Base-by-base conservation (phyloP, 1,140 invertebrate genomes). In the Arctopsyche grandis region DNA sequence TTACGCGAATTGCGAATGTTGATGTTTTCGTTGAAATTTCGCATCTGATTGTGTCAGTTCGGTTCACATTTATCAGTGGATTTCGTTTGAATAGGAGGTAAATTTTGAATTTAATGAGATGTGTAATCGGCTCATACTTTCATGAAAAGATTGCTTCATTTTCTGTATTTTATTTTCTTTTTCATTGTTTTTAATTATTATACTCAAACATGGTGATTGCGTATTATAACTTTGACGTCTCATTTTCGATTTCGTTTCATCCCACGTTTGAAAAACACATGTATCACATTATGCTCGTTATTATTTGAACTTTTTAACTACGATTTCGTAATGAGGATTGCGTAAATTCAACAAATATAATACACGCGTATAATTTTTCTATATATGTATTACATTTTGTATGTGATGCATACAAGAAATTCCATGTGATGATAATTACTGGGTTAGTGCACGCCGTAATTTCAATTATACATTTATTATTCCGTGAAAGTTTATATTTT, bases 171-270 rank as follows among this genome's bases (percentile, higher is more conserved):
- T n/a, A n/a, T n/a, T n/a, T 38, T 38, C 7, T 4, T 38, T 38
- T 38, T 38, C 29, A 38, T 38, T 38, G 29, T 38, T 38, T 38
- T 38, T 38, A 38, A 38, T 38, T 38, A 38, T 38, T 7, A 7
- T 38, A 38, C 7, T 38, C 29, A 38, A 38, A 38, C 7, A 38
- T 58, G 21, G 52, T 16, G 52, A 10, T 58, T 58, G 14, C 52
- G n/a, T 58, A 58, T 58, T 21, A n/a, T n/a, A 21, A 60, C 21
- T 60, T 60, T 60, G 56, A 60, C 56, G 56, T 60, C 19, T 21
- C 9, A 3, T 9, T 60, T 60, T 16, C 56, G 56, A 19, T 60
- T 19, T 38, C 7, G 21, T 19, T 60, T 60, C 56, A 60, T 60
- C 56, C 56, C 56, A 60, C 56, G 56, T 19, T 19, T 60, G 9